phyloP scores from a whole-genome alignment of 2,113 vertebrate species.

The Uria lomvia region DNA sequence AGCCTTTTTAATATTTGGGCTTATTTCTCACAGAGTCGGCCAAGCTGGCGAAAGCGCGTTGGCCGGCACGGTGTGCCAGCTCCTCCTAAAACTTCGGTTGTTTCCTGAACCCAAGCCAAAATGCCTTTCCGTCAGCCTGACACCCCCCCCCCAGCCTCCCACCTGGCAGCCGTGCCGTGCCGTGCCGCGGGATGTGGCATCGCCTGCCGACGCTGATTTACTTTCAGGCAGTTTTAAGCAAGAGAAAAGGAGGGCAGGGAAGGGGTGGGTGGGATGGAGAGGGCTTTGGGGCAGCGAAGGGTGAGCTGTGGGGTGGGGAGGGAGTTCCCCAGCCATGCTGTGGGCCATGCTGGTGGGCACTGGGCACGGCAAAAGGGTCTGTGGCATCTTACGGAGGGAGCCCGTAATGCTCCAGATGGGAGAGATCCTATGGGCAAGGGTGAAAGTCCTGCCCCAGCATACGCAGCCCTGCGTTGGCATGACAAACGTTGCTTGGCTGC shows the following conservation, averaged over 20 bases:
- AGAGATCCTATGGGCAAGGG: neutral
- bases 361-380: neutral
- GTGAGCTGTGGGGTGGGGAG: neutral
- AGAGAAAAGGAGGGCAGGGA: neutral
- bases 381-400: neutral
- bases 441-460: neutral
- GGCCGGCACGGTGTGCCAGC: fast-evolving
- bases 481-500: neutral
- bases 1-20: neutral
- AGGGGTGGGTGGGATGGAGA: neutral
- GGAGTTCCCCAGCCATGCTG: neutral
- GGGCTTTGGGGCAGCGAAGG: neutral
- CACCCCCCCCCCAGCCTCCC: neutral
- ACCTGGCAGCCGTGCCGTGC: neutral
- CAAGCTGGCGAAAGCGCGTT: neutral
- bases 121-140: neutral
- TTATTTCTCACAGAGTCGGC: neutral
- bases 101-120: neutral
- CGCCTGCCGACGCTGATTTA: neutral
- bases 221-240: neutral
- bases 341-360: neutral
- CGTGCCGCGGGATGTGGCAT: neutral
- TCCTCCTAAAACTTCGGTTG: neutral
- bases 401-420: fast-evolving
- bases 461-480: fast-evolving